A percentile compares a stretch with the other conserved stretches of the same genome.
phyloP scores from a whole-genome alignment of 2,797 vertebrate genomes.

The Heterohyrax brucei region DNA sequence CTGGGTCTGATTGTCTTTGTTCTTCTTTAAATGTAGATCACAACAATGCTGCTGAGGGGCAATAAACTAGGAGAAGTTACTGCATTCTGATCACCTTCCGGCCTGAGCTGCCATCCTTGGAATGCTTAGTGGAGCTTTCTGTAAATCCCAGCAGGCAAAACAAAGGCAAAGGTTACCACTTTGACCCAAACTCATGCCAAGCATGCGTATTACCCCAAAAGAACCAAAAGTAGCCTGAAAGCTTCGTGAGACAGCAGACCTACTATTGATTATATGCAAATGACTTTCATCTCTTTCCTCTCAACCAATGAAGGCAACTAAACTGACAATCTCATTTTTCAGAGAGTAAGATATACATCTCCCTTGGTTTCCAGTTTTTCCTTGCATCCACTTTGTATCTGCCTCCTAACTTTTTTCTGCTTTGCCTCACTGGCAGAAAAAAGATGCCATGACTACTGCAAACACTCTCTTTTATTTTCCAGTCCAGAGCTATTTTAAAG shows the following conservation, averaged over 20 bases:
- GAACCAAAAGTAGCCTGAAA: neutral
- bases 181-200: neutral
- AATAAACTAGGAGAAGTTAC: neutral
- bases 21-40: conserved; percentile 28
- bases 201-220: neutral
- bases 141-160: neutral
- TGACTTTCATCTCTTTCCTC: neutral
- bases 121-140: neutral
- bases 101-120: neutral
- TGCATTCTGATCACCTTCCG: conserved; percentile 8
- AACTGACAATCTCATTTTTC: neutral
- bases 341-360: neutral
- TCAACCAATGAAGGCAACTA: neutral
- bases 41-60: neutral
- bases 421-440: neutral
- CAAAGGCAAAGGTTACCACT: neutral
- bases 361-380: neutral
- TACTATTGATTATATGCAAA: neutral
- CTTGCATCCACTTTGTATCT: neutral
- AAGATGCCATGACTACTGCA: conserved; percentile 39
- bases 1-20: conserved; percentile 3
- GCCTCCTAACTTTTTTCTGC: neutral
- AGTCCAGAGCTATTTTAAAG: neutral
- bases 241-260: neutral
- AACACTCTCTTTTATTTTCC: neutral